Base-by-base conservation (phyloP, 2,113 vertebrate species). In the Lethenteron reissneri region DNA sequence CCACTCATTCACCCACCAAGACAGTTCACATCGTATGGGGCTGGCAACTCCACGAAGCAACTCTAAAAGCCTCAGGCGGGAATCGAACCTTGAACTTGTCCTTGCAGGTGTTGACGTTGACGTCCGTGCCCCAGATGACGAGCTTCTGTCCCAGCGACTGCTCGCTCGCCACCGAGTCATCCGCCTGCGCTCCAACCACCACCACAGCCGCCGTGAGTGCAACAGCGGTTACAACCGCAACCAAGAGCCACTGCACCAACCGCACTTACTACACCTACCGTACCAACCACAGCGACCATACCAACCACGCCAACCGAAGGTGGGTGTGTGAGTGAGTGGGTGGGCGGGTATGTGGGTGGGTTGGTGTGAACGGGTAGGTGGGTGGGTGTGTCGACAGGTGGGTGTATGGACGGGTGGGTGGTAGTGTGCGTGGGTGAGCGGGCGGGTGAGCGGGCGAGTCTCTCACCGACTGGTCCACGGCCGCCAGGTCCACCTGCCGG, bases 61-160 rank as follows among this genome's bases (percentile, higher is more conserved):
- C 25, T 68, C 64, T 25, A n/a, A 11, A 7, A n/a, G n/a, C 64
- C n/a, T 68, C 13, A 25, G 57, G n/a, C 21, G 3, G 56, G n/a
- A 57, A 71, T 58, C 76, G 69, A 73, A 97, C 94, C 88, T 96
- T 89, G 78, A 99, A 99, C 78, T 85, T 94, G 78, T 97, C 92
- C 80, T 96, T 97, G 80, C 94, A 97, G 0, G 84, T 80, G 10
- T 84, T 83, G 1, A 99, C 88, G 2, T 96, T 97, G 76, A 99
- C 94, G 75, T 99, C 94, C 9, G 94, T 99, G 57, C 94, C 94
- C 94, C 94, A 97, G 69, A 99, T 99, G 72, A 99, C 92, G 73
- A 99, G 85, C 58, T 79, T 92, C 76, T 95, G 92, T 58, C 86
- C n/a, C 5, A 85, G 77, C n/a, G 83, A 84, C 3, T 85, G 81